These are phyloP conservation scores for Agonum fuliginosum DNA, from an alignment of 2,888 invertebrate species.

Conservation along the genomic window DNA sequence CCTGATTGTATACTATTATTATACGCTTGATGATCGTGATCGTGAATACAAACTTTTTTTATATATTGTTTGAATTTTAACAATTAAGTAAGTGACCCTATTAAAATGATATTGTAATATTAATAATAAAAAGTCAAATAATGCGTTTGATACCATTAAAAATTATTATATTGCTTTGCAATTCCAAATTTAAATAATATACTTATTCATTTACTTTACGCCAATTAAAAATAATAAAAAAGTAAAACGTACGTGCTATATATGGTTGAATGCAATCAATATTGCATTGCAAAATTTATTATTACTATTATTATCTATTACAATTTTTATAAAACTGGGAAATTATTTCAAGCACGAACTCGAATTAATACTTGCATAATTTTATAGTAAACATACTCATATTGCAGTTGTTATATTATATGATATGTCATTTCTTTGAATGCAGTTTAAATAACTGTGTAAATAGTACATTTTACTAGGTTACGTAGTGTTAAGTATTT, in stretches of 20 bases:
- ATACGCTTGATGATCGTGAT: background rate
- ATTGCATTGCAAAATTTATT: background rate
- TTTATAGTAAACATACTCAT: background rate
- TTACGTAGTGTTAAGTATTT: slow-evolving; percentile 10
- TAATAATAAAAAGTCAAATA: too few species aligned
- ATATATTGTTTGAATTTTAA: background rate
- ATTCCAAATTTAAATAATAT: background rate
- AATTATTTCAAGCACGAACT: slow-evolving; percentile 20
- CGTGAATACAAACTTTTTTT: background rate
- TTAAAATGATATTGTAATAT: too few species aligned
- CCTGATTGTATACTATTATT: background rate
- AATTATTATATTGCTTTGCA: background rate
- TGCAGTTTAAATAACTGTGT: slow-evolving; percentile 13
- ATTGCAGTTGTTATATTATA: background rate
- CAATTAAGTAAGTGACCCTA: background rate
- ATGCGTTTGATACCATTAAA: too few species aligned
- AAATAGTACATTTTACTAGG: slow-evolving; percentile 27
- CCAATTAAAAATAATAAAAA: background rate
- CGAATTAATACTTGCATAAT: slow-evolving; percentile 31
- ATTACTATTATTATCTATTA: slow-evolving; percentile 7
- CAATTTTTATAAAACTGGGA: slow-evolving; percentile 14
- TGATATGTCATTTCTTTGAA: background rate
- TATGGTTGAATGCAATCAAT: background rate
- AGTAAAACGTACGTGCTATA: background rate
- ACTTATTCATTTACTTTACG: background rate